Base-by-base conservation (phyloP, 2,888 invertebrate genomes). In the Lasioglossum pauxillum region DNA sequence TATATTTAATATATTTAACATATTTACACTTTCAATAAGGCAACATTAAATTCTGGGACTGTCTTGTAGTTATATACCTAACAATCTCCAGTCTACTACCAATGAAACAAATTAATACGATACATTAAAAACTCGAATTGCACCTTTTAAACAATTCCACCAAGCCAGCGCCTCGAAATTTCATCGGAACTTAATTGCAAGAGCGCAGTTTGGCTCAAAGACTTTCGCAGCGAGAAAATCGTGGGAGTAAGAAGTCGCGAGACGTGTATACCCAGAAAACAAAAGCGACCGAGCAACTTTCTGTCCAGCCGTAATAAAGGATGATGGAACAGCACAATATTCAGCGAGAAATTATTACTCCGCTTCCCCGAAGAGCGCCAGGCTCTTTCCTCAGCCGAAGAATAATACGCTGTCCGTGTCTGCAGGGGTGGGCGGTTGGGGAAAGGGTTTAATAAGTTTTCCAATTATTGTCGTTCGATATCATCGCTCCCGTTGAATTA, bases 401-500 rank as follows among this genome's bases (percentile, higher is more conserved):
- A 83, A 84, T 84, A 73, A 84, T 83, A 87, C 78, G 75, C 35
- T 60, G 81, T 76, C 73, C 85, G 57, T 12, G 74, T 75, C 82
- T 60, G 27, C 60, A 2, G 60, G 57, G 14, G 5, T 27, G 60
- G 27, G 27, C 14, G 60, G 78, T 7, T 23, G 35, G 84, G 78
- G 84, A 85, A 85, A 85, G 84, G 84, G 84, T 85, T 91, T 91
- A 90, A 89, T 89, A 89, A 88, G 85, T 87, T 88, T 88, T 88
- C 87, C 82, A 84, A 81, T 88, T 86, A 76, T 87, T 76, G 87
- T 87, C 83, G 85, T 85, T 90, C 88, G 86, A 90, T 90, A 88
- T 87, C 84, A 82, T 90, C 91, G 90, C 90, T 92, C 90, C 88
- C 86, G 89, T 88, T 88, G 90, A 86, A 92, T 92, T 90, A 91